Conservation (phyloP, 2,797 vertebrate species). For the Rhinatrema bivittatum region DNA sequence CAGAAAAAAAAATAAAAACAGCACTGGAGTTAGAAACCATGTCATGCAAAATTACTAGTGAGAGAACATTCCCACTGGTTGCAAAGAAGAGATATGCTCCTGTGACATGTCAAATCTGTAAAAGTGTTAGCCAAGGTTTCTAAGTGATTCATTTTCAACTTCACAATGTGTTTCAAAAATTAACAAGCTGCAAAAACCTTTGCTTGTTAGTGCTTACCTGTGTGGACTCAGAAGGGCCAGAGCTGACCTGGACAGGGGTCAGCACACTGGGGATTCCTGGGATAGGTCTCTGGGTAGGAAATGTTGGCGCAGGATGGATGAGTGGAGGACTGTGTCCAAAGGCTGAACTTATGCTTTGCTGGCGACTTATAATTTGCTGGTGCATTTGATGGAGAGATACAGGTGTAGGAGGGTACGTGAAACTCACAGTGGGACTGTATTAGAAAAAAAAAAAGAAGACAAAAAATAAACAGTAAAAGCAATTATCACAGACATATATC, state of each 20-base stretch:
- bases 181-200: not conserved
- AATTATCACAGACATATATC: not conserved
- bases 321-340: conserved; percentile 95
- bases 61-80: conserved; percentile 11
- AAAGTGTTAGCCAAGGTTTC: conserved; percentile 20
- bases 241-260: conserved; percentile 76
- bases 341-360: conserved; percentile 84
- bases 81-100: not conserved
- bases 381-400: conserved; percentile 90
- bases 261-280: conserved; percentile 81
- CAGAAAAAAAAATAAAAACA: not conserved
- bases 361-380: conserved; percentile 87
- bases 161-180: conserved; percentile 24
- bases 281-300: conserved; percentile 84
- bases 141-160: conserved; percentile 60
- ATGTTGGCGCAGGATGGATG: conserved; percentile 87
- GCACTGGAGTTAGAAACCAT: not conserved
- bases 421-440: conserved; percentile 81
- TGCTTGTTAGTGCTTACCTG: conserved; percentile 70
- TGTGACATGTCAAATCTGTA: conserved; percentile 7
- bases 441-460: conserved; percentile 19
- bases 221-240: conserved; percentile 75
- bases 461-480: conserved; percentile 6
- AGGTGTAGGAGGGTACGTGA: conserved; percentile 88
- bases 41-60: conserved; percentile 11